Evolutionary conservation across 64 coral and sea anemone genomes (phyloP), one percentile per base, ranked within the genome.

Genomic region (Actinia equina): DNA sequence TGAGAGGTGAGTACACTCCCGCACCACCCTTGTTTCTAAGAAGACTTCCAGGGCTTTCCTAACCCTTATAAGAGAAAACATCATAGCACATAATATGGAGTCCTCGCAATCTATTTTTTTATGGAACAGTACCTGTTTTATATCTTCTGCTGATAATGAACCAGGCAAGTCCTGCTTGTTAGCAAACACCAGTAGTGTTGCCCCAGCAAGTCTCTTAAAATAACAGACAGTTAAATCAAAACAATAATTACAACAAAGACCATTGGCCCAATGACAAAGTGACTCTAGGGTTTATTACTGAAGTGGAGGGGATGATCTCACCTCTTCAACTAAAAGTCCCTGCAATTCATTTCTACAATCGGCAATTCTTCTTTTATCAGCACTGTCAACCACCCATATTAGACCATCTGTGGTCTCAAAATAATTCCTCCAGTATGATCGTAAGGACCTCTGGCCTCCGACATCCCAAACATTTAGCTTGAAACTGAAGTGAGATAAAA

Each of bases 391-490:
- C 41, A 99, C 97, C 97, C 97, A 99, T 62, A 99, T 99, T 54
- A 99, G 85, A 58, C 97, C 97, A 95, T 99, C 97, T 86, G 97
- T 99, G 26, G 90, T 99, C 89, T 99, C 97, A 99, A 99, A 99
- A 77, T 99, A 99, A 91, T 99, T 99, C 84, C 97, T 95, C 97
- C 97, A 99, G 51, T 99, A 99, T n/a, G 97, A 99, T 7, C 97
- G 86, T 45, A 99, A 77, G 45, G 97, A 99, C 86, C 91, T 99
- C 77, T 99, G 97, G 69, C 97, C 97, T 82, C 97, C 97, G 91
- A 99, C 97, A 95, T 99, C 97, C 97, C 97, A 99, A 86, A 99
- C 91, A 89, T 99, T 99, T 43, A 99, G 77, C 87, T 99, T 99
- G 71, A 99, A 99, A 41, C 97, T 99, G 23, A 52, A 86, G 17